Evolutionary conservation across 2,797 vertebrate genomes (phyloP).

Genomic region (Lateolabrax maculatus): DNA sequence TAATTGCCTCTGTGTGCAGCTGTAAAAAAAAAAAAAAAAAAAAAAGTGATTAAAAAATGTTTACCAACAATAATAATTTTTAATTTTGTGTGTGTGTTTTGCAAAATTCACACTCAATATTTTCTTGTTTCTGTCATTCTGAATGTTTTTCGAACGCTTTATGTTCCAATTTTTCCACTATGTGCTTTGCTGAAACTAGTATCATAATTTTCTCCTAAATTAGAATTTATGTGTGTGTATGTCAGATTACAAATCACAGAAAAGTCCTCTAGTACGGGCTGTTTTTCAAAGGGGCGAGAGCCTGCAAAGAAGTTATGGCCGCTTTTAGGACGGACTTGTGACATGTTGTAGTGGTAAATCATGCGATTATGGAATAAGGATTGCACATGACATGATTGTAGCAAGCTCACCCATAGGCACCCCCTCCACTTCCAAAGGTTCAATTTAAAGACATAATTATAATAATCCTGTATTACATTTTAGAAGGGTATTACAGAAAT

Average conservation of each 20-base stretch:
- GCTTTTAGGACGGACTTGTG: constrained; percentile 16
- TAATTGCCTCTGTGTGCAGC: constrained; percentile 1
- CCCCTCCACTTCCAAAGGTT: neutral
- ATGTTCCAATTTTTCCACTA: neutral
- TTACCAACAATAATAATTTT: neutral
- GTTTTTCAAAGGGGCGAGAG: neutral
- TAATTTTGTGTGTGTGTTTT: too few species aligned
- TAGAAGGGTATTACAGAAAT: neutral
- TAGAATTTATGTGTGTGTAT: neutral
- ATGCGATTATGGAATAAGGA: constrained; percentile 22
- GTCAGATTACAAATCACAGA: neutral
- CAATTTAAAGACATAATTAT: constrained; percentile 7
- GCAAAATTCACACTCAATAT: neutral
- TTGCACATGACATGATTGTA: constrained; percentile 29
- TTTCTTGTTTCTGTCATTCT: neutral
- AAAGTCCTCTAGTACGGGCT: neutral
- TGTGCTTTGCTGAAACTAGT: neutral
- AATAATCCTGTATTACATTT: neutral
- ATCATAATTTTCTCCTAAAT: neutral
- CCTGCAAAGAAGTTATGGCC: constrained; percentile 5
- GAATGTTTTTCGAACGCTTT: neutral
- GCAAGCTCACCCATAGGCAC: constrained; percentile 10
- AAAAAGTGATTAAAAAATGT: neutral
- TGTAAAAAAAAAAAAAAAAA: neutral
- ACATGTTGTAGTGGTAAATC: constrained; percentile 10